Evolutionary conservation across 35 echinoderm and acorn worm species (phyloP), one percentile per base, ranked within the genome.

Genomic region (Heliocidaris tuberculata): DNA sequence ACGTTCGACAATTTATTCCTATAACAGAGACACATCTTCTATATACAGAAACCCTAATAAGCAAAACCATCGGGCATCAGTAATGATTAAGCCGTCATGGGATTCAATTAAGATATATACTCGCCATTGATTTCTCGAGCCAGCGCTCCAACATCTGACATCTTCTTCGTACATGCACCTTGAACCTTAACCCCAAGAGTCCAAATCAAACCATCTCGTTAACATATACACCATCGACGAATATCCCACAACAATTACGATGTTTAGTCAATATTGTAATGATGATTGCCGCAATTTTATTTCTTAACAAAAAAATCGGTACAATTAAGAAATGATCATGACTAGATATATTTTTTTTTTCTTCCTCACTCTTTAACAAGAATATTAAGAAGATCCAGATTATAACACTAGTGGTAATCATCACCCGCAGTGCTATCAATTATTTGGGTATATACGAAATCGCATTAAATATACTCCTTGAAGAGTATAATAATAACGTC

Each of bases 201-300:
- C 65, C 65, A 78, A 78, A 78, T 78, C 21, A 78, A 78, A 7
- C 27, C 21, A 78, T 78, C 65, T 78, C 27, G 65, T 78, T 78
- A 78, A 78, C 65, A 78, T 78, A 78, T 21, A 6, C 65, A 78
- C 27, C n/a, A n/a, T 0, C 65, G 65, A 78, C 2, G 21, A 7
- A 78, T 78, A 78, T 27, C 21, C 65, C 24, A 7, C 27, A 19
- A 78, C 65, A 27, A n/a, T 78, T 27, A n/a, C 65, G 65, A 78
- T 78, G 65, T 78, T 78, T 78, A 78, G 65, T 78, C 65, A 78
- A 78, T 78, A 78, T 78, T 78, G 65, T n/a, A 78, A 78, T 78
- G 65, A 78, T 78, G 21, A 78, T 78, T n/a, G 65, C 27, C 17
- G 65, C 21, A 78, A 19, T 78, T 78, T n/a, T n/a, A 24, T 78